These are phyloP conservation scores for Callipepla californica DNA, from an alignment of 2,113 vertebrate genomes.

Conservation along the genomic window DNA sequence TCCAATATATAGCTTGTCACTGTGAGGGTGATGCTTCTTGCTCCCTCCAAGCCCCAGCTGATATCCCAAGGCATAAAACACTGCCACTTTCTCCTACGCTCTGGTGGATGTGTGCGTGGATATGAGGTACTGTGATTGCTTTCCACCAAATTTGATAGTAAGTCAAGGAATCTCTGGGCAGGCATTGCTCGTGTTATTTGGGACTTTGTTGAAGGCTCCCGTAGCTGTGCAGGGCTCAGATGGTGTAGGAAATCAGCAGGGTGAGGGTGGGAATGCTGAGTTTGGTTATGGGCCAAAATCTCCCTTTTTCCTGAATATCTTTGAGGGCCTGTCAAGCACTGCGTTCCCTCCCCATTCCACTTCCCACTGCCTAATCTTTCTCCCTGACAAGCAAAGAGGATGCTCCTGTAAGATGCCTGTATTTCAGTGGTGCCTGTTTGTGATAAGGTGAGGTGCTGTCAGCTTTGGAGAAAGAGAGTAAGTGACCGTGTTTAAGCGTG, in stretches of 20 bases:
- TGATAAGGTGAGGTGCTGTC: not conserved
- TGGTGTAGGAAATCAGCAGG: accelerated
- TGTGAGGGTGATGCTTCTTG: accelerated
- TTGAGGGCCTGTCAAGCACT: accelerated
- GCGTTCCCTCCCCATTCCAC: not conserved
- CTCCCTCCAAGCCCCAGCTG: not conserved
- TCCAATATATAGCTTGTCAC: not conserved
- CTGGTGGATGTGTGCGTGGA: accelerated
- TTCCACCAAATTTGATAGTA: not conserved
- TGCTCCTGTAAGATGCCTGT: accelerated
- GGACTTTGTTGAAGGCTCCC: not conserved
- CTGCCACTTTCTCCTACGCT: accelerated
- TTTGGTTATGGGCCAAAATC: not conserved
- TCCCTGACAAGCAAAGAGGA: not conserved
- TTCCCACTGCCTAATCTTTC: accelerated
- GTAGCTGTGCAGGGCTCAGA: not conserved
- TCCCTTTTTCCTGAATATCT: not conserved
- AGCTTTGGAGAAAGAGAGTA: not conserved
- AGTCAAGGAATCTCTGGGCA: accelerated
- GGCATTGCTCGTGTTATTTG: not conserved
- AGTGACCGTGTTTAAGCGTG: not conserved
- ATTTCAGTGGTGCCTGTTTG: not conserved
- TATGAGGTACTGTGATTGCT: not conserved
- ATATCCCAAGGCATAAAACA: not conserved
- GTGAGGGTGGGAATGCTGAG: not conserved